These are phyloP conservation scores for Bostrychus sinensis DNA, from an alignment of 2,113 vertebrate genomes.

Conservation along the genomic window DNA sequence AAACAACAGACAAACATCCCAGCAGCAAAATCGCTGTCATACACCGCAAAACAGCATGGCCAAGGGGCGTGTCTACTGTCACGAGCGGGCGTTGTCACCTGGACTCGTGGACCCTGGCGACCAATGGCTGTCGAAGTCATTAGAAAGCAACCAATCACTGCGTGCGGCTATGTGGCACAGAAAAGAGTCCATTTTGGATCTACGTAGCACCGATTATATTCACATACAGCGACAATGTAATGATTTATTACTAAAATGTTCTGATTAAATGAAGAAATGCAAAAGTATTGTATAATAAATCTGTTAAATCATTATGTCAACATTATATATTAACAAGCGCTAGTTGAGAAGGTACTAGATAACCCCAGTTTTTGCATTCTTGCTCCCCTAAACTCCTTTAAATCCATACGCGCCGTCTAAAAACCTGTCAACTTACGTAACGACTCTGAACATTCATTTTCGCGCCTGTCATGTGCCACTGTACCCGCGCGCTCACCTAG, in stretches of 20 bases:
- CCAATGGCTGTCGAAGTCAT: conserved; percentile 53
- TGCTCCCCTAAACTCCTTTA: neutral
- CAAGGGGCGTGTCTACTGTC: conserved; percentile 47
- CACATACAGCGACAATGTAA: neutral
- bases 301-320: neutral
- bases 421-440: neutral
- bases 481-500: too few relatives aligned
- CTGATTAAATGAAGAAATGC: neutral
- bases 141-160: conserved; percentile 49
- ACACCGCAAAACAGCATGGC: conserved; percentile 71
- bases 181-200: conserved; percentile 62
- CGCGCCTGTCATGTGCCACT: neutral
- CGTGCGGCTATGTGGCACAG: neutral
- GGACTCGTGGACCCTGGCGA: conserved; percentile 27
- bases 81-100: conserved; percentile 38
- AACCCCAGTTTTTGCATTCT: neutral
- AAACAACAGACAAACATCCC: conserved; percentile 48
- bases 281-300: neutral
- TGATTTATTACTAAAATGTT: neutral
- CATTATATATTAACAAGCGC: neutral
- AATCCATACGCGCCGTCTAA: neutral
- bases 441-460: neutral
- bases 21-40: conserved; percentile 58
- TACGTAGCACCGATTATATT: neutral
- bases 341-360: neutral